Evolutionary conservation across 2,797 vertebrate species (phyloP).

Genomic region (Semaprochilodus insignis): DNA sequence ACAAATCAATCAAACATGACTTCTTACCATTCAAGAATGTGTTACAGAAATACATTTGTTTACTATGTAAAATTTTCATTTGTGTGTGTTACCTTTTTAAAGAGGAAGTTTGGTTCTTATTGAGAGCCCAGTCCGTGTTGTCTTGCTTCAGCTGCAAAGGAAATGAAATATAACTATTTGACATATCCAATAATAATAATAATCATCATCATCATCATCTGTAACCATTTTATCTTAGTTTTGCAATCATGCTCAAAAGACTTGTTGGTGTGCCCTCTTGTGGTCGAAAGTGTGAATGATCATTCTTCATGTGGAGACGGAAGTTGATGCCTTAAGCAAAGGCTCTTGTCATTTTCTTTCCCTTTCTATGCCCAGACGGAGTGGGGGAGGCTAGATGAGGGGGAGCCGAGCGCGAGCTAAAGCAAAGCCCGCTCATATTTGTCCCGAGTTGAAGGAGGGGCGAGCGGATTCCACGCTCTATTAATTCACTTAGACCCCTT

Average conservation of each 20-base stretch:
- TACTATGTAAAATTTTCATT: neutral
- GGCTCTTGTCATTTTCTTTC: slow-evolving; percentile 65
- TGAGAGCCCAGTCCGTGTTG: slow-evolving; percentile 88
- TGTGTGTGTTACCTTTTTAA: slow-evolving; percentile 85
- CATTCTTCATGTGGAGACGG: slow-evolving; percentile 29
- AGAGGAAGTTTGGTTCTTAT: slow-evolving; percentile 81
- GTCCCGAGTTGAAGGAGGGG: slow-evolving; percentile 62
- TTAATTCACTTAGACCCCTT: slow-evolving; percentile 76
- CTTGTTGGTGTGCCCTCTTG: slow-evolving; percentile 65
- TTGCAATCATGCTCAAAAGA: neutral
- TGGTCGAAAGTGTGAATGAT: slow-evolving; percentile 61
- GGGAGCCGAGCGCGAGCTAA: slow-evolving; percentile 34
- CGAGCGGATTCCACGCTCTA: slow-evolving; percentile 75
- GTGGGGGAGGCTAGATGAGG: slow-evolving; percentile 44
- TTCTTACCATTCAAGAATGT: too few relatives aligned
- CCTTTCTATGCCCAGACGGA: slow-evolving; percentile 65
- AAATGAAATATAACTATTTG: slow-evolving; percentile 29
- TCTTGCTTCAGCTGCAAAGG: slow-evolving; percentile 87
- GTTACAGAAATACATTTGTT: too few relatives aligned
- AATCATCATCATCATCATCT: neutral
- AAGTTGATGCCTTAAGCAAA: slow-evolving; percentile 56
- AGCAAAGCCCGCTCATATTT: slow-evolving; percentile 61
- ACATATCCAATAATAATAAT: neutral
- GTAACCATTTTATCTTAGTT: neutral
- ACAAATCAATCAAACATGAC: too few relatives aligned